Base-by-base conservation (phyloP, 2,888 invertebrate genomes). In the Arrhopalites spinosus region DNA sequence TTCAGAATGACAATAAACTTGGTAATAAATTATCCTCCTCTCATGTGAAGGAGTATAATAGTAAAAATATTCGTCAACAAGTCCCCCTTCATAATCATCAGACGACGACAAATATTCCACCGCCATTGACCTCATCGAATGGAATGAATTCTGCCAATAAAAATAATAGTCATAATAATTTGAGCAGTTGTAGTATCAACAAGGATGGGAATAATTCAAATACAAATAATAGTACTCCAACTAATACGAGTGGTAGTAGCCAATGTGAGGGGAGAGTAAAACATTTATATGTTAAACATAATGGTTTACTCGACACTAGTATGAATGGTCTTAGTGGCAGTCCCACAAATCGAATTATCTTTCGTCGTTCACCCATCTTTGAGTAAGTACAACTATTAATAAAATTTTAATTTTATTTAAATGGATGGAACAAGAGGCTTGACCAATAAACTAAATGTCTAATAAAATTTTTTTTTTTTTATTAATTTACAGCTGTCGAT, bases 281-380 rank as follows among this genome's bases (percentile, higher is more conserved):
- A 23, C 59, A 59, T 59, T 59, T 59, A 13, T 59, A 59, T 59
- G 59, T 59, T 5, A 59, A 59, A 59, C 59, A 59, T 23, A 59
- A 59, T 59, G 50, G 50, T 8, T 17, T 50, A 15, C 15, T 50
- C 8, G 50, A 50, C n/a, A n/a, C 50, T 3, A 59, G 66, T 20
- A 66, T 23, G 27, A 59, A 36, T 68, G 63, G 70, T 1, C 20
- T 75, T 11, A 81, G 80, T 63, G 80, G 81, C 1, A 79, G 79
- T 69, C 81, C 80, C 15, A 66, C 81, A 13, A 80, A 80, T 73
- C 78, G 80, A n/a, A 78, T 81, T 25, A 72, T 81, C 23, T 81
- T 81, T 56, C 76, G 80, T 30, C 72, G 81, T 59, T 80, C 79
- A 8, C 81, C 81, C 27, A 81, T 81, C 45, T 81, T 81, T 76